Conservation (phyloP, 2,113 vertebrate genomes). For the Holacanthus passer region DNA sequence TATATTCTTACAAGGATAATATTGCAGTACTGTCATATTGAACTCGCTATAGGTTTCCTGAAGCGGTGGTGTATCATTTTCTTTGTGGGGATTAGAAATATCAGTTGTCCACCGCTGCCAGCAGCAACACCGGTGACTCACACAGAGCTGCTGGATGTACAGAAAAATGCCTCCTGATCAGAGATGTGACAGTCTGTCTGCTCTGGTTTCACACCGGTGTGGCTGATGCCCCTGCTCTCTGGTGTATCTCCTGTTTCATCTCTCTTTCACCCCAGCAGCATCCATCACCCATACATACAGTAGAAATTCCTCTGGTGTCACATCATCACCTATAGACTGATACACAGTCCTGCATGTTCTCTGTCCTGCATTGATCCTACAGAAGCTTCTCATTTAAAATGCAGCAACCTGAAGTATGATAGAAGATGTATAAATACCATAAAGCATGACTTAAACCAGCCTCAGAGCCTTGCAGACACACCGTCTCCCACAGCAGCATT, state of each 20-base stretch:
- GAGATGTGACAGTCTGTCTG: slow-evolving; percentile 19
- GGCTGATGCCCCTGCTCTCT: not conserved
- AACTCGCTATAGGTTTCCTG: not conserved
- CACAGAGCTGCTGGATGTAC: not conserved
- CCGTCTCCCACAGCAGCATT: slow-evolving; percentile 10
- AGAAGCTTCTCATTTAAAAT: too few relatives aligned
- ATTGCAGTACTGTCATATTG: not conserved
- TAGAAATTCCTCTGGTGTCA: not conserved
- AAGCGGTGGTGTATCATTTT: not conserved
- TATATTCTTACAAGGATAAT: rapidly evolving
- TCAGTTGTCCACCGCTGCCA: not conserved
- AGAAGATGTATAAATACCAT: too few relatives aligned
- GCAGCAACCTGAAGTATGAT: not conserved
- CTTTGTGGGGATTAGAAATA: slow-evolving; percentile 16
- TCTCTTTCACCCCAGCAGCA: not conserved
- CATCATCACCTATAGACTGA: not conserved
- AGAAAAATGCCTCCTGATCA: not conserved
- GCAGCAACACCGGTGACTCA: slow-evolving; percentile 42
- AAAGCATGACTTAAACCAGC: too few relatives aligned
- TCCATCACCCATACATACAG: not conserved
- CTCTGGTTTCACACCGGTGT: not conserved
- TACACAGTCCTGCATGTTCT: not conserved
- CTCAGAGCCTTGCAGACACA: not conserved
- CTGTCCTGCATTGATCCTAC: too few relatives aligned
- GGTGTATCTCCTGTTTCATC: not conserved